These are phyloP conservation scores for Aurelia aurita complex sp. Pacific DNA, from an alignment of 30 jellyfish, hydroid and myxozoan species.

Conservation along the genomic window DNA sequence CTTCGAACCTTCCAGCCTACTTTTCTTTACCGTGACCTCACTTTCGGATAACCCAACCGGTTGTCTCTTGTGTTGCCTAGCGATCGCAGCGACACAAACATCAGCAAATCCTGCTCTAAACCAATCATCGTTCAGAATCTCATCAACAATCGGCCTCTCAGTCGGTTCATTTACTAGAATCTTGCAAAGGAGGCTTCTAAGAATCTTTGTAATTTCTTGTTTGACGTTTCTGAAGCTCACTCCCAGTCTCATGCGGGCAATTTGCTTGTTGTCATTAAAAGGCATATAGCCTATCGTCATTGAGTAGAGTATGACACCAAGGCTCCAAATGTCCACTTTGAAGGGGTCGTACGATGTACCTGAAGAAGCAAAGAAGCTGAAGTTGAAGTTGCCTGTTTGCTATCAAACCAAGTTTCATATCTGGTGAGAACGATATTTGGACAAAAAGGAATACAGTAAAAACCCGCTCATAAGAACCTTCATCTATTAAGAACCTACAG, in stretches of 20 bases:
- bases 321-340: conserved; percentile 85
- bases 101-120: background rate
- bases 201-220: conserved; percentile 39
- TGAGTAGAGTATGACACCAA: conserved; percentile 64
- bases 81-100: background rate
- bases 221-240: conserved; percentile 25
- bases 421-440: too few species aligned
- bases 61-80: background rate
- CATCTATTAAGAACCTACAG: too few species aligned
- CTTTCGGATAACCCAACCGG: too few species aligned
- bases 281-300: conserved; percentile 72
- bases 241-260: conserved; percentile 45
- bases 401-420: too few species aligned
- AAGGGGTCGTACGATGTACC: conserved; percentile 62
- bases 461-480: too few species aligned
- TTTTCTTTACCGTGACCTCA: too few species aligned
- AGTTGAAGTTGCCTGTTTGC: too few species aligned
- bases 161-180: conserved; percentile 30
- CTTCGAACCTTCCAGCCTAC: too few species aligned
- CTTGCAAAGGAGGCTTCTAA: conserved; percentile 27
- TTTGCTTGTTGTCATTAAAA: conserved; percentile 37
- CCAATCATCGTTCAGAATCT: conserved; percentile 50
- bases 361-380: background rate
- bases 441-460: too few species aligned
- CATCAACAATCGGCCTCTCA: conserved; percentile 24